Percentiles rank a stretch among this genome's conserved stretches.
Conservation (phyloP, 2,113 vertebrate genomes). For the Pseudopodoces humilis region DNA sequence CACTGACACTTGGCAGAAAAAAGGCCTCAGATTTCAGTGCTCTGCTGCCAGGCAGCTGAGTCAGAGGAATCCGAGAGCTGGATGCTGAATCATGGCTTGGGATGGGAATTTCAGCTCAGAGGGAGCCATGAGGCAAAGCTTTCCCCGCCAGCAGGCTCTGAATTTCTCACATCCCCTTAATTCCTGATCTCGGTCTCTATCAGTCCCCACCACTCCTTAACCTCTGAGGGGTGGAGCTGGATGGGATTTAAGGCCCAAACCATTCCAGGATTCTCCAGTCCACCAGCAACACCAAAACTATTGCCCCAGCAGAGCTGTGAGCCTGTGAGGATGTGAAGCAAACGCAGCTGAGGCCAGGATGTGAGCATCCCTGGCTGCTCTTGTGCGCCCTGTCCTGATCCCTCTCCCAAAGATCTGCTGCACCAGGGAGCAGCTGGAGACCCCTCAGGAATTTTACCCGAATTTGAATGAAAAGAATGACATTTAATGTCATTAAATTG, state of each 20-base stretch:
- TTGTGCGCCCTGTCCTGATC: too few relatives aligned
- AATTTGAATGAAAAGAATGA: too few relatives aligned
- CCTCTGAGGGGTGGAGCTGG: not conserved
- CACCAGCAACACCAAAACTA: not conserved
- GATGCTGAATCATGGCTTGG: not conserved
- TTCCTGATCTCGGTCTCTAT: not conserved
- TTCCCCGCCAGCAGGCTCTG: not conserved
- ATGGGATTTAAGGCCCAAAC: not conserved
- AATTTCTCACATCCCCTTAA: not conserved
- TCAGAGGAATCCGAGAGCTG: not conserved
- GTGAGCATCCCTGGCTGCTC: not conserved
- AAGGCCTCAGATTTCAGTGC: not conserved
- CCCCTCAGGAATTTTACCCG: not conserved
- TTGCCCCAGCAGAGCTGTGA: not conserved
- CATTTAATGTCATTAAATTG: too few relatives aligned
- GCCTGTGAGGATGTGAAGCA: not conserved
- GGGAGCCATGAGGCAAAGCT: not conserved
- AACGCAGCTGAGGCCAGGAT: not conserved
- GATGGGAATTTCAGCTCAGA: not conserved
- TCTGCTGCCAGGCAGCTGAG: constrained; percentile 12
- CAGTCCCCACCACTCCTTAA: not conserved
- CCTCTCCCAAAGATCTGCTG: not conserved
- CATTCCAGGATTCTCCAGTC: not conserved
- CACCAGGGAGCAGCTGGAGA: not conserved
- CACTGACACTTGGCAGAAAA: not conserved